Evolutionary conservation across 2,113 vertebrate species (phyloP).

Genomic region (Psilopsiagon aurifrons): DNA sequence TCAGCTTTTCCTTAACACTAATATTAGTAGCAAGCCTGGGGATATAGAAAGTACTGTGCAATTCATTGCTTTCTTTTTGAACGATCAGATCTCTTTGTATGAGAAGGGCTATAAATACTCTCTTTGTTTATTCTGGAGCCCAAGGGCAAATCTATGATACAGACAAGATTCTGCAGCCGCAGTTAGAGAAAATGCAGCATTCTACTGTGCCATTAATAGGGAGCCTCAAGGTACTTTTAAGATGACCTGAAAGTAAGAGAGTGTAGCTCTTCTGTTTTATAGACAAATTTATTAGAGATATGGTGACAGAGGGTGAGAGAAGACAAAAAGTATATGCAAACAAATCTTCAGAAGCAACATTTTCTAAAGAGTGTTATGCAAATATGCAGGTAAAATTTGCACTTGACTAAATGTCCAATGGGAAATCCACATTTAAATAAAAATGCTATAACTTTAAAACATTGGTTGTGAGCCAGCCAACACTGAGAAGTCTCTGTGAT

Average conservation of each 20-base stretch:
- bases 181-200: conserved; percentile 6
- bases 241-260: conserved; percentile 49
- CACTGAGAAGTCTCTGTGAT: neutral
- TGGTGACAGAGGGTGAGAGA: neutral
- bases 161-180: conserved; percentile 32
- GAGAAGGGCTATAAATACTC: conserved; percentile 36
- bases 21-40: conserved; percentile 10
- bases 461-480: neutral
- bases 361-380: neutral
- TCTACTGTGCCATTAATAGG: conserved; percentile 22
- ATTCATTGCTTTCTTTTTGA: conserved; percentile 15
- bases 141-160: conserved; percentile 39
- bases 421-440: neutral
- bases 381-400: neutral
- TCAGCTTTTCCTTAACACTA: conserved; percentile 40
- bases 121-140: conserved; percentile 45
- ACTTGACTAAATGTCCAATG: neutral
- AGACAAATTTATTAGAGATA: neutral
- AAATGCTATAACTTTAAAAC: neutral
- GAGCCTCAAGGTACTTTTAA: conserved; percentile 34
- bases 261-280: neutral
- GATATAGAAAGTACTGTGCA: neutral
- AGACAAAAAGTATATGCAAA: neutral
- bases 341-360: neutral
- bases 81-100: conserved; percentile 32